Conservation (phyloP, 1,140 invertebrate species). For the Pararge aegeria region DNA sequence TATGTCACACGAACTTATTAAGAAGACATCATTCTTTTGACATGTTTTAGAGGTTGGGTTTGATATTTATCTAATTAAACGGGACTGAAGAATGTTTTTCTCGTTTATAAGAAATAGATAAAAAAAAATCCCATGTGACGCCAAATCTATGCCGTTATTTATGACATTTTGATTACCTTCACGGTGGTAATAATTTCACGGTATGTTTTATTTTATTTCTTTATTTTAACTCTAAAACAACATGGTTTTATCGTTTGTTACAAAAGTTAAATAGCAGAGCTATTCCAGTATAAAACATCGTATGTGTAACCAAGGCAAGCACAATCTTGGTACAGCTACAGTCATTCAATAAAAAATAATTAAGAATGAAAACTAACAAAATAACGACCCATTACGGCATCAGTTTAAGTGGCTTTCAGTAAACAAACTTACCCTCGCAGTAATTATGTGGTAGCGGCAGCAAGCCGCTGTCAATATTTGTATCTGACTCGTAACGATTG, state of each 20-base stretch:
- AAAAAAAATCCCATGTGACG: too few relatives aligned
- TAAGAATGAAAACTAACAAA: conserved; percentile 25
- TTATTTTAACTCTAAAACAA: too few relatives aligned
- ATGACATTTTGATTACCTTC: too few relatives aligned
- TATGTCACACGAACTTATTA: not conserved
- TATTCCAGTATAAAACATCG: too few relatives aligned
- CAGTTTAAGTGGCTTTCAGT: conserved; percentile 30
- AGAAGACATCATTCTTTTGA: not conserved
- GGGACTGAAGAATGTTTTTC: not conserved
- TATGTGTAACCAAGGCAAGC: not conserved
- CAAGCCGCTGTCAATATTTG: conserved; percentile 38
- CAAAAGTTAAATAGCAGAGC: too few relatives aligned
- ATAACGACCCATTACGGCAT: conserved; percentile 23
- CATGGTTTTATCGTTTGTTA: too few relatives aligned
- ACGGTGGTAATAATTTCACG: too few relatives aligned
- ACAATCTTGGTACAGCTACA: not conserved
- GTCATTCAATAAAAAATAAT: conserved; percentile 21
- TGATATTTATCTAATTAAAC: not conserved
- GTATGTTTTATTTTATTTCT: too few relatives aligned
- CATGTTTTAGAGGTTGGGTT: not conserved
- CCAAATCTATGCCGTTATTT: too few relatives aligned
- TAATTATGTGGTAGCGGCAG: conserved; percentile 34
- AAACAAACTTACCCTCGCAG: conserved; percentile 33
- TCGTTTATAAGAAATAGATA: too few relatives aligned
- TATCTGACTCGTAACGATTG: conserved; percentile 34